Conservation (phyloP, 2,888 invertebrate genomes). For the Autographa pulchrina region DNA sequence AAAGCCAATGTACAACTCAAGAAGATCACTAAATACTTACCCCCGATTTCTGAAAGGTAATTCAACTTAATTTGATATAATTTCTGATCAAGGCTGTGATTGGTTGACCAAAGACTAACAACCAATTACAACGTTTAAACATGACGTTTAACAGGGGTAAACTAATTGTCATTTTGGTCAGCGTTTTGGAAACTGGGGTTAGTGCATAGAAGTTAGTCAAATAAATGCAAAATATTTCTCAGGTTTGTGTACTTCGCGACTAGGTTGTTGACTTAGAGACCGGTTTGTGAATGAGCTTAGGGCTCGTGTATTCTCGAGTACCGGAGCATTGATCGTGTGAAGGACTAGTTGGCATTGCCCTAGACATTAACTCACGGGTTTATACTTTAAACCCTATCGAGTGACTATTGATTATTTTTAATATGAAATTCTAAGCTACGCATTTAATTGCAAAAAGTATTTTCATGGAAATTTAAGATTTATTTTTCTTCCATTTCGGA, state of each 20-base stretch:
- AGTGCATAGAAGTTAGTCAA: neutral
- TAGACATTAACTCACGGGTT: slow-evolving; percentile 9
- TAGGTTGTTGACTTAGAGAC: slow-evolving; percentile 47
- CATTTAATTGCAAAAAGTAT: neutral
- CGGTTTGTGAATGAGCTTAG: slow-evolving; percentile 36
- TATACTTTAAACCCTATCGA: slow-evolving; percentile 5
- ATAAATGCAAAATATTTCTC: neutral
- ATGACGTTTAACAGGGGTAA: no score
- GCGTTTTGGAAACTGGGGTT: no score
- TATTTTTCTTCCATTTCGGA: no score
- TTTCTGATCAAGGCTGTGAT: no score
- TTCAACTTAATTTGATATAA: no score
- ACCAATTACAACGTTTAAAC: no score
- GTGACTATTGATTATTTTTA: neutral
- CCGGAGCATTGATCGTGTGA: slow-evolving; percentile 36
- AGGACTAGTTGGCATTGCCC: slow-evolving; percentile 27
- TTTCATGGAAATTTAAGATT: neutral
- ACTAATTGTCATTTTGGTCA: no score
- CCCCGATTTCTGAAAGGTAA: no score
- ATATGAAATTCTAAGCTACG: neutral
- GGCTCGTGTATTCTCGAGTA: slow-evolving; percentile 16
- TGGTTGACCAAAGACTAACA: no score
- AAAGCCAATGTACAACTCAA: neutral
- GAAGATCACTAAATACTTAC: neutral
- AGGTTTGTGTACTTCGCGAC: neutral